A percentile compares a stretch with the other conserved stretches of the same genome.
These are phyloP conservation scores for Chaetodon trifasciatus DNA, from an alignment of 2,797 vertebrate species.

Conservation along the genomic window DNA sequence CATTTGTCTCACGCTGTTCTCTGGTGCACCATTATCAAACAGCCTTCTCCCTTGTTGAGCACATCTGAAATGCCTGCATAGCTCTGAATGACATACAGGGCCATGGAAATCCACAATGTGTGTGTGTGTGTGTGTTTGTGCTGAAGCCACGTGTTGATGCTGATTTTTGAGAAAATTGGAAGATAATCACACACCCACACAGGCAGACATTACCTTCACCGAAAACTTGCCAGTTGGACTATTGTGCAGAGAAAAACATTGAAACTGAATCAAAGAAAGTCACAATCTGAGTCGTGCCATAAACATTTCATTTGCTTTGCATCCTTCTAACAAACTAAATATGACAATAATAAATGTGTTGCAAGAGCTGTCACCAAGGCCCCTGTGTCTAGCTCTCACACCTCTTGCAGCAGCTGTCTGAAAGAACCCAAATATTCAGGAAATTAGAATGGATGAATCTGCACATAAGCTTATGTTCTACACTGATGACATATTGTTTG, in stretches of 20 bases:
- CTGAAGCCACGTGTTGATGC: not conserved
- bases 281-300: not conserved
- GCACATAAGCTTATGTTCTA: no score
- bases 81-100: conserved; percentile 3
- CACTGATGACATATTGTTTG: no score
- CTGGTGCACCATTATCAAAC: conserved; percentile 46
- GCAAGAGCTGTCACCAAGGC: no score
- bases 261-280: conserved; percentile 15
- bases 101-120: conserved; percentile 13
- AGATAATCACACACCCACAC: not conserved
- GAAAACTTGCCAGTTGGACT: not conserved
- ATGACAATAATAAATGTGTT: not conserved
- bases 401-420: no score
- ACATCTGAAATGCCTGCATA: conserved; percentile 39
- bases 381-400: no score
- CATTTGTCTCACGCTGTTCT: conserved; percentile 57
- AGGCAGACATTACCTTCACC: conserved; percentile 13
- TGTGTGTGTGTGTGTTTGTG: not conserved
- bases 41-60: conserved; percentile 29
- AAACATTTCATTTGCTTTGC: not conserved
- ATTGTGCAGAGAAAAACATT: conserved; percentile 1
- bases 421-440: no score
- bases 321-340: not conserved
- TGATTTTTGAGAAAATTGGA: conserved; percentile 28
- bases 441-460: no score